These are phyloP conservation scores for Papilio polyxenes DNA, from an alignment of 1,140 invertebrate genomes.

Conservation along the genomic window DNA sequence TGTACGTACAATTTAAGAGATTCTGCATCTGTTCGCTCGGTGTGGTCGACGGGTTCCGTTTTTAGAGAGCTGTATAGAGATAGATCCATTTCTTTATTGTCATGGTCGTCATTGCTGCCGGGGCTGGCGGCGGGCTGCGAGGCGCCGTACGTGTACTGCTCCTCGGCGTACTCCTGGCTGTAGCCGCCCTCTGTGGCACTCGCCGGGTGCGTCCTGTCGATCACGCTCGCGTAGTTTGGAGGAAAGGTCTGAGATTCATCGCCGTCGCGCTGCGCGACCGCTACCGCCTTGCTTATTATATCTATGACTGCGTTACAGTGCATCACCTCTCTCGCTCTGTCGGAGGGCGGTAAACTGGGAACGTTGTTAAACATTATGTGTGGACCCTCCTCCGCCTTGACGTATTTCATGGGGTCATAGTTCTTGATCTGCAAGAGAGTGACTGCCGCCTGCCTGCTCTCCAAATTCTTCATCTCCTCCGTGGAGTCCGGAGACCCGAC, in stretches of 20 bases:
- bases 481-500: slow-evolving; percentile 78
- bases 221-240: slow-evolving; percentile 66
- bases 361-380: slow-evolving; percentile 79
- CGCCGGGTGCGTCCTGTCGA: slow-evolving; percentile 59
- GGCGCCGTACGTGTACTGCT: slow-evolving; percentile 61
- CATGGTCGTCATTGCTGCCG: slow-evolving; percentile 66
- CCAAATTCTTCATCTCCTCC: slow-evolving; percentile 79
- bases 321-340: slow-evolving; percentile 75
- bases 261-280: slow-evolving; percentile 75
- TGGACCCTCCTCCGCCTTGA: slow-evolving; percentile 72
- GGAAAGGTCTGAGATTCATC: slow-evolving; percentile 74
- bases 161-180: slow-evolving; percentile 65
- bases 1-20: slow-evolving; percentile 56
- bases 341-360: slow-evolving; percentile 71
- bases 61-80: slow-evolving; percentile 69
- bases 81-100: slow-evolving; percentile 78
- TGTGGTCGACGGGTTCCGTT: slow-evolving; percentile 60
- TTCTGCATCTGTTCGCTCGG: slow-evolving; percentile 55
- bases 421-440: slow-evolving; percentile 79
- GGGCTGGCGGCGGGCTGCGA: slow-evolving; percentile 59
- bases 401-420: slow-evolving; percentile 78
- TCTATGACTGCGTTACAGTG: slow-evolving; percentile 79
- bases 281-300: slow-evolving; percentile 79
- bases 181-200: slow-evolving; percentile 52
- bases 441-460: slow-evolving; percentile 78